A percentile compares a stretch with the other conserved stretches of the same genome.
Conservation (phyloP, 1,140 invertebrate genomes). For the Caenorhabditis elegans region WBcel235 BX284606.5:11261501-11262000, state of each 20-base stretch:
- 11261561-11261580: not conserved
- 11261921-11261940: not conserved
- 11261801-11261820: not conserved
- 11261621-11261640: not conserved
- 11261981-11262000: too few species aligned
- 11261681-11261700: conserved; percentile 10
- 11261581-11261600: not conserved
- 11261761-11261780: not conserved
- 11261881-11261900: not conserved
- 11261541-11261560: too few species aligned
- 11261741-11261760: not conserved
- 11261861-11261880: not conserved
- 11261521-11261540: too few species aligned
- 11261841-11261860: not conserved
- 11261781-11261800: not conserved
- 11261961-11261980: too few species aligned
- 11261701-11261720: not conserved
- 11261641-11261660: not conserved
- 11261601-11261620: not conserved
- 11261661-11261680: not conserved
- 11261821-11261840: conserved; percentile 6
- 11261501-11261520: too few species aligned
- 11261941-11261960: not conserved
- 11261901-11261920: not conserved
- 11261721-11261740: not conserved